Base-by-base conservation (phyloP, 2,113 vertebrate genomes). In the Connochaetes taurinus region DNA sequence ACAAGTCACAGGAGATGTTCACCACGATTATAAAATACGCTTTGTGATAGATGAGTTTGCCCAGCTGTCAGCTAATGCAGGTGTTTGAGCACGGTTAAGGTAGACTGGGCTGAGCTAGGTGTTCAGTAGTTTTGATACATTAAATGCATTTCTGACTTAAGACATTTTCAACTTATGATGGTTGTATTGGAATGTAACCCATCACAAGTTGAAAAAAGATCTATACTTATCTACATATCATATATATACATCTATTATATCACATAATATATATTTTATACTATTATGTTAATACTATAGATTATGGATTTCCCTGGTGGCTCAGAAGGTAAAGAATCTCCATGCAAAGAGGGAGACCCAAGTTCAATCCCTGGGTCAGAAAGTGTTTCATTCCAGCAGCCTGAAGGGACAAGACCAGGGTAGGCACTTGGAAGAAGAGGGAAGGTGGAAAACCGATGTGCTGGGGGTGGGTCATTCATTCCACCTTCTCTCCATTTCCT, bases 381-480 rank as follows among this genome's bases (percentile, higher is more conserved):
- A 71, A 40, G 80, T 2, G 0, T 33, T 8, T 45, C 3, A 29
- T 76, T 23, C 13, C 9, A 21, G 64, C 80, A 15, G n/a, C 45
- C 27, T 4, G 3, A 33, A 58, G 27, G 43, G 52, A 27, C 17
- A n/a, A n/a, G 47, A 57, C 29, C 3, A 62, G 50, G 19, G 19
- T 27, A 16, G 29, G 6, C 11, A 9, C 87, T 19, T 11, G 57
- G 40, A 58, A 71, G n/a, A 78, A 10, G 40, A 58, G 16, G 43
- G 27, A 74, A 3, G 19, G 17, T 2, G 50, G 82, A 7, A 25
- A 15, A 8, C 13, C 2, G 7, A 1, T 7, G 29, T 27, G 36
- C 11, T 16, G 0, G 14, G 45, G 10, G 16, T 15, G 16, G 50
- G 11, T 2, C 13, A 9, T 3, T 8, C 55, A 7, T 1, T 3